Evolutionary conservation across 37 sponge, comb jelly and placozoan genomes (phyloP).

Genomic region (Spongilla lacustris): DNA sequence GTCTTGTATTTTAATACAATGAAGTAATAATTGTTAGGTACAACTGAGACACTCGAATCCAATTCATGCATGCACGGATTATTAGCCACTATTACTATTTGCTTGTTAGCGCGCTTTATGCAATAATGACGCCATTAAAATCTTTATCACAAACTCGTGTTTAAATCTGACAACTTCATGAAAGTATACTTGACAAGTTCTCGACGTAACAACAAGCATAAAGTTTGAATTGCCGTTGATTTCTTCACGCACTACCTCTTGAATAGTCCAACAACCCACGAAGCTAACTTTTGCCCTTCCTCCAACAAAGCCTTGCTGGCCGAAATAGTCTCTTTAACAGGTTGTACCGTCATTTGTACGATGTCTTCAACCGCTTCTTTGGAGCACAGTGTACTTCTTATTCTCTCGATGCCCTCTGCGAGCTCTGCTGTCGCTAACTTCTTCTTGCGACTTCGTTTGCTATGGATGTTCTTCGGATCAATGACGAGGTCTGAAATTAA

Average conservation of each 20-base stretch:
- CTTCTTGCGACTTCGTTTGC: not conserved
- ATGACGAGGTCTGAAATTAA: not conserved
- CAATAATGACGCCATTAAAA: too few species aligned
- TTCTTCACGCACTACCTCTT: not conserved
- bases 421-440: not conserved
- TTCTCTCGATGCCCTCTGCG: not conserved
- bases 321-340: constrained; percentile 22
- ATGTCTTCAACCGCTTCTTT: constrained; percentile 9
- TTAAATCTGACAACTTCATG: too few species aligned
- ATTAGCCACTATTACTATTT: too few species aligned
- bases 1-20: too few species aligned
- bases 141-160: too few species aligned
- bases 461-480: not conserved
- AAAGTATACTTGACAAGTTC: too few species aligned
- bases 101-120: too few species aligned
- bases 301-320: not conserved
- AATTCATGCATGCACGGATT: too few species aligned
- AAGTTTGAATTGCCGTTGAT: too few species aligned
- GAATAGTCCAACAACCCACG: not conserved
- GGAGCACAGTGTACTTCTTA: not conserved
- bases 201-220: too few species aligned
- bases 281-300: not conserved
- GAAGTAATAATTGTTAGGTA: too few species aligned
- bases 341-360: not conserved
- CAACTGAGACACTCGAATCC: too few species aligned